phyloP scores from a whole-genome alignment of 2,888 invertebrate genomes.

The Alloscopus bannaensis region DNA sequence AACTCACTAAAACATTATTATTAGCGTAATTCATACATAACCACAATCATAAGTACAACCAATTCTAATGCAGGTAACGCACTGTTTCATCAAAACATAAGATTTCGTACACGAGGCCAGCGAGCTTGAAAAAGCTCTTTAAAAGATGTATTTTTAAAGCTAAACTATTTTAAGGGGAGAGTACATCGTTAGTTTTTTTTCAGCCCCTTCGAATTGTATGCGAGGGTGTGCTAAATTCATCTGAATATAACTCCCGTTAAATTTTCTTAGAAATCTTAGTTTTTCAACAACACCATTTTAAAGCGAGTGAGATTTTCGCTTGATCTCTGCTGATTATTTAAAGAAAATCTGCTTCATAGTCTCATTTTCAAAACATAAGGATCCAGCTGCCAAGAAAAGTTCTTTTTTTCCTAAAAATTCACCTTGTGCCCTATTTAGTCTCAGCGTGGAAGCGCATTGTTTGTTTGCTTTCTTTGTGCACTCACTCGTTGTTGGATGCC shows the following conservation, averaged over 20 bases:
- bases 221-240: neutral
- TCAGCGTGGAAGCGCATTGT: neutral
- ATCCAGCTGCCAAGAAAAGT: slow-evolving; percentile 25
- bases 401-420: slow-evolving; percentile 3
- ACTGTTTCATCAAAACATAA: neutral
- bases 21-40: neutral
- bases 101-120: neutral
- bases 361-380: neutral
- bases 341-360: neutral
- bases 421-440: slow-evolving; percentile 27
- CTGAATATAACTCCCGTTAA: slow-evolving; percentile 38
- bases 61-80: neutral
- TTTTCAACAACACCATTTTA: too few species aligned
- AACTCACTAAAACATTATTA: neutral
- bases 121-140: slow-evolving; percentile 1
- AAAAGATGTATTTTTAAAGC: too few species aligned
- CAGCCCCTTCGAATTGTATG: neutral
- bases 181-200: too few species aligned
- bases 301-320: too few species aligned
- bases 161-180: too few species aligned
- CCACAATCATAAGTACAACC: neutral
- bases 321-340: neutral
- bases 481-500: neutral
- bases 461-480: neutral
- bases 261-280: too few species aligned